Evolutionary conservation across 2,797 vertebrate genomes (phyloP).

Genomic region (Iguana delicatissima): DNA sequence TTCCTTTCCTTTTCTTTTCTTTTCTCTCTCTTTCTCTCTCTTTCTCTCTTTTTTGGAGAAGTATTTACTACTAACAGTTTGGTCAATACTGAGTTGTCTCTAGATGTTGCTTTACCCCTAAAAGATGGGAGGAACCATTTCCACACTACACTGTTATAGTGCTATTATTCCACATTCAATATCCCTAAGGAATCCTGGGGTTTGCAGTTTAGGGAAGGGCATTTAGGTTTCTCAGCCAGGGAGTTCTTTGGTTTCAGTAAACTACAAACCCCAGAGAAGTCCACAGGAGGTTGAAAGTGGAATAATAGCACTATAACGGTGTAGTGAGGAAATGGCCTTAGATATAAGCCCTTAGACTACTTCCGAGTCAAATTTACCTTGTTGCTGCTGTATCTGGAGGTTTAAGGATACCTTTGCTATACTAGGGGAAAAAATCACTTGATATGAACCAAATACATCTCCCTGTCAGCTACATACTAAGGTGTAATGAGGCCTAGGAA

Average conservation of each 20-base stretch:
- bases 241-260: too few species aligned
- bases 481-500: conserved; percentile 68
- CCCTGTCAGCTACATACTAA: conserved; percentile 62
- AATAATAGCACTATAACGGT: too few species aligned
- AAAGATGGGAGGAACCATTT: background rate
- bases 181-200: too few species aligned
- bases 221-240: too few species aligned
- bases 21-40: too few species aligned
- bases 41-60: too few species aligned
- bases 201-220: too few species aligned
- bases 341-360: background rate
- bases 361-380: background rate
- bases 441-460: conserved; percentile 61
- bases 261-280: too few species aligned
- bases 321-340: background rate
- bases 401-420: conserved; percentile 41
- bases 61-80: background rate
- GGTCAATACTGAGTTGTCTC: background rate
- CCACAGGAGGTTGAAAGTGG: too few species aligned
- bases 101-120: background rate
- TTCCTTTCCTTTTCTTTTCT: too few species aligned
- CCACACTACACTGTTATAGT: too few species aligned
- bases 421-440: conserved; percentile 51
- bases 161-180: too few species aligned
- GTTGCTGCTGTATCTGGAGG: background rate